Base-by-base conservation (phyloP, 2,113 vertebrate genomes). In the Salvelinus fontinalis region DNA sequence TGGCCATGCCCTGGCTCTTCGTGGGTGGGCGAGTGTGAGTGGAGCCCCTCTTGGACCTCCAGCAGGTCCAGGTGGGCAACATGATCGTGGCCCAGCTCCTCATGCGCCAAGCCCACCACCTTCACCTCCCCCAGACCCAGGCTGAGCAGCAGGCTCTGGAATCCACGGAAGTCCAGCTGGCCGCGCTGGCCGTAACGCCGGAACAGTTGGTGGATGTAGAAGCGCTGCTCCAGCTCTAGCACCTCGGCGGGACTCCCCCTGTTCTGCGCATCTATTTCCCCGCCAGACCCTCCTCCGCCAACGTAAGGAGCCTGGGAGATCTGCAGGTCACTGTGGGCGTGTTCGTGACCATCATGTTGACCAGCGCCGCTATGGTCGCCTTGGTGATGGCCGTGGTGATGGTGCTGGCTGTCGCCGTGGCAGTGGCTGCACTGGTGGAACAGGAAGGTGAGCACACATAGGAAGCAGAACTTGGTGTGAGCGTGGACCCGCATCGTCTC, bases 381-480 rank as follows among this genome's bases (percentile, higher is more conserved):
- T 60, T 89, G n/a, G 66, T 12, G 39, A 27, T 90, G 81, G 71
- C 92, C 76, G 27, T 66, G 77, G 39, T 88, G 85, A 22, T 89
- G 85, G 81, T 94, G 93, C 71, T 95, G 93, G 2, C 85, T 91
- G 69, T 93, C 93, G 76, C 84, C 93, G 75, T 97, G 95, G 87
- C 96, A 96, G 79, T 94, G 96, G 92, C 91, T 94, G 90, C 95
- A 97, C 71, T 97, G 96, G 88, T 97, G 95, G 87, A 96, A 96
- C 83, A 97, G 83, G 90, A 99, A 95, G 67, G 97, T 97, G 92
- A 99, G 92, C 92, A 99, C 94, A 88, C 97, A 98, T 90, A 99
- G 94, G 93, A 99, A 94, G 91, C 97, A 99, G 89, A 99, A 97
- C 89, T 95, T 96, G 79, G 97, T 97, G 93, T 97, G 97, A 86